Evolutionary conservation across 2,113 vertebrate genomes (phyloP).

Genomic region (Zosterops borbonicus): DNA sequence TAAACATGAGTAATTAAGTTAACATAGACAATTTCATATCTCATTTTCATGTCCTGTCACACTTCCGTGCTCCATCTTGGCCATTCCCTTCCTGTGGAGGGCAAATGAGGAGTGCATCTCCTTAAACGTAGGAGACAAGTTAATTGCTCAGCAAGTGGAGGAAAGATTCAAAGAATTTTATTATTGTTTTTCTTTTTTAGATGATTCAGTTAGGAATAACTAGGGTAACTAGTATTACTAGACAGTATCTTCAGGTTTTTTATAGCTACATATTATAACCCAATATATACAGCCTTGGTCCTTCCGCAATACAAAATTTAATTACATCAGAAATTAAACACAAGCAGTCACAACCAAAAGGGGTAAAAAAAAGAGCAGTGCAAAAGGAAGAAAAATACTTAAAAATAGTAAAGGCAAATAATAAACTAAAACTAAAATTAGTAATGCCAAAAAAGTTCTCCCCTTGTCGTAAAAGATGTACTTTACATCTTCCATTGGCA

Average conservation of each 20-base stretch:
- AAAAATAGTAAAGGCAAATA: not conserved
- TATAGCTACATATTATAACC: not conserved
- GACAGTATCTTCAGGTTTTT: not conserved
- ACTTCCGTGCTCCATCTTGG: not conserved
- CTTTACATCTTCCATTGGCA: not conserved
- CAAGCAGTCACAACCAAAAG: not conserved
- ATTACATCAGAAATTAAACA: not conserved
- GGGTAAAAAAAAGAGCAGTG: not conserved
- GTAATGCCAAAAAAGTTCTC: not conserved
- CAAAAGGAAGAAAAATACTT: not conserved
- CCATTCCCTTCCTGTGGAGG: not conserved
- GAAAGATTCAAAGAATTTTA: not conserved
- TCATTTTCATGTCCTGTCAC: not conserved
- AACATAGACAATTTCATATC: not conserved
- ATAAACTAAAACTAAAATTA: not conserved
- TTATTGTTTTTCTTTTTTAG: not conserved
- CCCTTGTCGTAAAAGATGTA: not conserved
- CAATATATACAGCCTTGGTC: not conserved
- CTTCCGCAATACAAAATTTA: not conserved
- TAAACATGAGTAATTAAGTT: not conserved
- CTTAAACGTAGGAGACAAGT: not conserved
- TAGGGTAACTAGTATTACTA: not conserved
- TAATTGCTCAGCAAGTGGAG: not conserved
- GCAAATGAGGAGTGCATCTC: not conserved
- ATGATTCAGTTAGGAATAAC: not conserved